phyloP scores from a whole-genome alignment of 2,113 vertebrate genomes.

The Copsychus sechellarum region DNA sequence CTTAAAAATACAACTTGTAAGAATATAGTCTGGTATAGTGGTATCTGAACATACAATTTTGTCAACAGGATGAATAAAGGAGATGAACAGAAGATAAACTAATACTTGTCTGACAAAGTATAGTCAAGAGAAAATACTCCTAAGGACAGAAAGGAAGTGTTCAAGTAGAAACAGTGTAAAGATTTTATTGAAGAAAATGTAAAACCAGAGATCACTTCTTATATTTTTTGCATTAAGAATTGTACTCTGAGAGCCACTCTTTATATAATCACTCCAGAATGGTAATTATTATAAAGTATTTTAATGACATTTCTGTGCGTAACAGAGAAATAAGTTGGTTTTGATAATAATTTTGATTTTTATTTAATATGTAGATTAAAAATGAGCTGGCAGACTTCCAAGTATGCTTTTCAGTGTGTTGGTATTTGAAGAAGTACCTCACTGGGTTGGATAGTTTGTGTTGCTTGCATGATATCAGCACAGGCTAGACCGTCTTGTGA shows the following conservation, averaged over 20 bases:
- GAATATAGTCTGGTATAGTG: not conserved
- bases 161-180: not conserved
- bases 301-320: not conserved
- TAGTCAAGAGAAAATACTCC: conserved; percentile 1
- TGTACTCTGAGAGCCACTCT: not conserved
- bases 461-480: not conserved
- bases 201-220: conserved; percentile 2
- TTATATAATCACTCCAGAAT: not conserved
- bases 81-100: not conserved
- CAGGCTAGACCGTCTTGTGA: conserved; percentile 18
- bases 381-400: conserved; percentile 12
- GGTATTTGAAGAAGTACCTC: conserved; percentile 13
- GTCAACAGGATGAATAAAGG: not conserved
- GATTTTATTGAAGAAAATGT: conserved; percentile 5
- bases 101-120: not conserved
- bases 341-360: not conserved
- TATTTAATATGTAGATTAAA: not conserved
- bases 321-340: not conserved
- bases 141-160: not conserved
- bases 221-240: conserved; percentile 13
- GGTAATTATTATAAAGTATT: not conserved
- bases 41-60: not conserved
- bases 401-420: not conserved
- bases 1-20: not conserved
- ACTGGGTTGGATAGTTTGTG: not conserved